Conservation (phyloP, 2,888 invertebrate species). For the Didymodactylos carnosus region DNA sequence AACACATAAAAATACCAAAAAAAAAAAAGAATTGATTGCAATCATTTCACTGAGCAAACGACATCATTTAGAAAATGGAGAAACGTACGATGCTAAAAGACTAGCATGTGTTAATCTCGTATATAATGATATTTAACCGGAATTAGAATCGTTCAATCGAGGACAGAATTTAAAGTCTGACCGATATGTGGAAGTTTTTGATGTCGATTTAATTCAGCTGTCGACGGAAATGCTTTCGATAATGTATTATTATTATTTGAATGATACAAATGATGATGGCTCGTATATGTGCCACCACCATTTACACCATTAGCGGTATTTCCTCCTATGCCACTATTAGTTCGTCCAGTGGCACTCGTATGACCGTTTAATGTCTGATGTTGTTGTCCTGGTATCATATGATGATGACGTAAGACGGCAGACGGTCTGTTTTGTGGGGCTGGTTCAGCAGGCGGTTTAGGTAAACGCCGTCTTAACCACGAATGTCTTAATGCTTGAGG, state of each 20-base stretch:
- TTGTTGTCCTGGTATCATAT: background rate
- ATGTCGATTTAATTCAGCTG: background rate
- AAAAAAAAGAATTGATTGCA: too few relatives aligned
- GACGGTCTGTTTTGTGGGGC: slow-evolving; percentile 1
- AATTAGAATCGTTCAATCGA: too few relatives aligned
- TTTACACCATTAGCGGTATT: too few relatives aligned
- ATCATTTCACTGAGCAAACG: too few relatives aligned
- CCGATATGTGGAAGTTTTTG: background rate
- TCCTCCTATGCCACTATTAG: background rate
- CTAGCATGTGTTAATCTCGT: too few relatives aligned
- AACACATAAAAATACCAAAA: too few relatives aligned
- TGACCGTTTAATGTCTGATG: background rate
- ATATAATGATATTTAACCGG: too few relatives aligned
- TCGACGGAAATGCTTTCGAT: background rate
- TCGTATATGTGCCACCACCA: background rate
- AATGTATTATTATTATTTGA: background rate
- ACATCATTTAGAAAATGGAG: too few relatives aligned
- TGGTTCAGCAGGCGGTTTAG: slow-evolving; percentile 14
- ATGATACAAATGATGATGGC: background rate
- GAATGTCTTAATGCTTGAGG: slow-evolving; percentile 45
- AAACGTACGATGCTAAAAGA: too few relatives aligned
- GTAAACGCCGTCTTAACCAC: slow-evolving; percentile 26
- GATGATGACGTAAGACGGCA: slow-evolving; percentile 1
- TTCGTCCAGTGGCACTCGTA: background rate
- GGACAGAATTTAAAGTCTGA: too few relatives aligned